These are phyloP conservation scores for Notospermus geniculatus DNA, from an alignment of 1,140 invertebrate species.

Conservation along the genomic window DNA sequence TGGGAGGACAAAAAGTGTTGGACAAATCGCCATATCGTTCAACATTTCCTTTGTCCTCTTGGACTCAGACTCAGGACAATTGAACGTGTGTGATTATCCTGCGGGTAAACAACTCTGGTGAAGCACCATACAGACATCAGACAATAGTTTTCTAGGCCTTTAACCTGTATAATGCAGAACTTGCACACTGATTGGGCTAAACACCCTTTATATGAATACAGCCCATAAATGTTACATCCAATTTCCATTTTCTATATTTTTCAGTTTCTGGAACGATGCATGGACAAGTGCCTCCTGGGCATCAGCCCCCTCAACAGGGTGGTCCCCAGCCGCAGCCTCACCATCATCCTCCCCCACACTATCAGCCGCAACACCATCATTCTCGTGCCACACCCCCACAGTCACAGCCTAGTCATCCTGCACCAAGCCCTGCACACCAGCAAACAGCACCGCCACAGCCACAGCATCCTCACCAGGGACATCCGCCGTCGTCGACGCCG, in stretches of 20 bases:
- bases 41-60: too few relatives aligned
- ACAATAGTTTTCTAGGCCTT: too few relatives aligned
- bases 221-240: too few relatives aligned
- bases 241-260: neutral
- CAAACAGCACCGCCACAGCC: constrained; percentile 25
- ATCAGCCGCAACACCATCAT: constrained; percentile 4
- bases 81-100: too few relatives aligned
- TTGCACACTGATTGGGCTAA: too few relatives aligned
- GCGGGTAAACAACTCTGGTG: too few relatives aligned
- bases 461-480: constrained; percentile 26
- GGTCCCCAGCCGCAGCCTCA: neutral
- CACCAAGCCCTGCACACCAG: constrained; percentile 31
- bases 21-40: too few relatives aligned
- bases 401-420: constrained; percentile 25
- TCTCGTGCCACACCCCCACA: constrained; percentile 26
- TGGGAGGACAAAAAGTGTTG: too few relatives aligned
- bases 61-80: too few relatives aligned
- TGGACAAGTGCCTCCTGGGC: constrained; percentile 3
- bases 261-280: neutral
- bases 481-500: constrained; percentile 22
- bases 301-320: constrained; percentile 3
- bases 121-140: too few relatives aligned
- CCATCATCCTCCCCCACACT: neutral
- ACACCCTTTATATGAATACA: too few relatives aligned
- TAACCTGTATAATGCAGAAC: too few relatives aligned